Evolutionary conservation across 1,140 invertebrate species (phyloP), one percentile per base, ranked within the genome.

Genomic region (Heliconius himera): DNA sequence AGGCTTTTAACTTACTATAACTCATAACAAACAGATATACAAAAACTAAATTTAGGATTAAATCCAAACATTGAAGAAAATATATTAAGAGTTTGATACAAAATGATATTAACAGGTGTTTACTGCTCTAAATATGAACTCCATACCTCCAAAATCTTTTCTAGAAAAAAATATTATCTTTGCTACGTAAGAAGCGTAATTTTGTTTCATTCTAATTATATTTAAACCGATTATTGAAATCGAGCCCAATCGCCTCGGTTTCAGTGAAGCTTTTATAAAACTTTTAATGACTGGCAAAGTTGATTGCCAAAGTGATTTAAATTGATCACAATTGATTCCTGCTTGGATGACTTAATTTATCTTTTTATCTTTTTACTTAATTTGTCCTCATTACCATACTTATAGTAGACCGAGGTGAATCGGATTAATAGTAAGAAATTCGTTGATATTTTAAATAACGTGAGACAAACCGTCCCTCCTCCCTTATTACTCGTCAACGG

Each of bases 321-420:
- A 29, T 26, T 29, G 60, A 66, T 66, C 60, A 29, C 60, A 66
- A 66, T 66, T 26, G 60, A 66, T 29, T 66, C 60, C 22, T 66
- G 60, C 11, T 66, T 29, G 60, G 5, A 11, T 26, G 22, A 66
- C 9, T 66, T 66, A 66, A 66, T 66, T 56, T 66, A 66, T 4
- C 22, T 16, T 66, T 22, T 66, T 11, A 20, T 26, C 22, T 9
- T 9, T 13, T 26, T n/a, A 56, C 5, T 56, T 2, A 56, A 56
- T 22, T 56, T 56, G 54, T 36, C 6, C 33, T 36, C 33, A 36
- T 36, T 36, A 0, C 33, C 8, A 36, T 36, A 46, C 41, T 46
- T 46, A 46, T 13, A 46, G 41, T 33, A 33, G 33, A 33, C 33
- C 33, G 33, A 33, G 33, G 33, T 33, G 4, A 33, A 33, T 33